phyloP scores from a whole-genome alignment of 2,797 vertebrate species.

The Telmatherina bonti region DNA sequence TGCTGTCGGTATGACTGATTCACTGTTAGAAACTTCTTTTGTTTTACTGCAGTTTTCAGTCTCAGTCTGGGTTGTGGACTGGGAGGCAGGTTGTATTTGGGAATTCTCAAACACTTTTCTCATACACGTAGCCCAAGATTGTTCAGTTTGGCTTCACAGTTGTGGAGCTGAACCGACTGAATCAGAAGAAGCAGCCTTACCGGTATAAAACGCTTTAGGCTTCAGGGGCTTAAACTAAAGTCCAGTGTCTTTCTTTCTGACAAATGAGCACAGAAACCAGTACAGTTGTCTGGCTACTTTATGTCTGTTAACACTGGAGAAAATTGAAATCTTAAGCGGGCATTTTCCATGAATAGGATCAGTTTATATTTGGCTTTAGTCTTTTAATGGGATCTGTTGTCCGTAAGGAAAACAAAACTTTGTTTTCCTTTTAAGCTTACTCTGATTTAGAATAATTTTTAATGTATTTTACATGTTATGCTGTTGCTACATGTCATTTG shows the following conservation, averaged over 20 bases:
- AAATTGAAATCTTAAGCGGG: neutral
- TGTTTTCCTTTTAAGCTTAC: neutral
- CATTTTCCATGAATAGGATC: neutral
- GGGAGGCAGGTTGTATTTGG: neutral
- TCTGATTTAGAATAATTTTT: neutral
- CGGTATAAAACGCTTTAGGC: neutral
- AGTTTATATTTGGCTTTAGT: constrained; percentile 5
- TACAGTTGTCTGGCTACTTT: neutral
- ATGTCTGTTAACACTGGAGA: neutral
- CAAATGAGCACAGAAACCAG: neutral
- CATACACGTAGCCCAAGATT: neutral
- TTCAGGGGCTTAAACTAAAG: neutral
- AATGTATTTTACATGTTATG: constrained; percentile 1
- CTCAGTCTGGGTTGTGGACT: neutral
- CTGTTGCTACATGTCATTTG: constrained; percentile 18
- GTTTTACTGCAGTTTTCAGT: neutral
- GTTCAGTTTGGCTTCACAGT: neutral
- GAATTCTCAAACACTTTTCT: neutral
- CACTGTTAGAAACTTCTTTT: neutral
- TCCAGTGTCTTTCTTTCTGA: neutral
- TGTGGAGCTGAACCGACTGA: neutral
- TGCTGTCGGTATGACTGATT: neutral
- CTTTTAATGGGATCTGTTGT: constrained; percentile 8
- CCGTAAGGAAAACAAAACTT: neutral
- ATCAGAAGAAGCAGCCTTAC: neutral